These are phyloP conservation scores for Illadopsis cleaveri DNA, from an alignment of 2,113 vertebrate genomes.

Conservation along the genomic window DNA sequence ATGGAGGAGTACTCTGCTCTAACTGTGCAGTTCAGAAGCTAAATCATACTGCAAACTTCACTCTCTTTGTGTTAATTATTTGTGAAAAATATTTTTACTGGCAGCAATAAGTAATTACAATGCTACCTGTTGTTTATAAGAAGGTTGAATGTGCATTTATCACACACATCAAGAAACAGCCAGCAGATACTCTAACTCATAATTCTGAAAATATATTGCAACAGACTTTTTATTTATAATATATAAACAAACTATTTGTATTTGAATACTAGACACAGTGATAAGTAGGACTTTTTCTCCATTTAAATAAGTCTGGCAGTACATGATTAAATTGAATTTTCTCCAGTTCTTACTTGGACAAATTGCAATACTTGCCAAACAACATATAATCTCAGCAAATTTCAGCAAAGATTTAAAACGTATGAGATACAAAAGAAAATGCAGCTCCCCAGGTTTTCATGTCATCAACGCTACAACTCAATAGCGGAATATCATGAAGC, in stretches of 20 bases:
- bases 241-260: background rate
- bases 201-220: background rate
- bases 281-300: background rate
- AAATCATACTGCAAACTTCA: background rate
- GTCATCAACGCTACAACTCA: background rate
- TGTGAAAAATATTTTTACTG: background rate
- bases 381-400: background rate
- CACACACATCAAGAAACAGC: background rate
- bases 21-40: background rate
- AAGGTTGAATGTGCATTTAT: background rate
- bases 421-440: background rate
- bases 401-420: background rate
- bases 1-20: background rate
- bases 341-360: background rate
- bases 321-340: background rate
- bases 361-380: background rate
- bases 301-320: conserved; percentile 1
- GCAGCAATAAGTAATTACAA: background rate
- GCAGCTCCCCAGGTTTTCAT: background rate
- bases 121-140: background rate
- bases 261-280: background rate
- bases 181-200: background rate
- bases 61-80: background rate
- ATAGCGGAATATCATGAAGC: background rate
- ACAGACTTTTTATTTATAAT: background rate